Conservation (phyloP, 2,888 invertebrate species). For the Agrochola lota region DNA sequence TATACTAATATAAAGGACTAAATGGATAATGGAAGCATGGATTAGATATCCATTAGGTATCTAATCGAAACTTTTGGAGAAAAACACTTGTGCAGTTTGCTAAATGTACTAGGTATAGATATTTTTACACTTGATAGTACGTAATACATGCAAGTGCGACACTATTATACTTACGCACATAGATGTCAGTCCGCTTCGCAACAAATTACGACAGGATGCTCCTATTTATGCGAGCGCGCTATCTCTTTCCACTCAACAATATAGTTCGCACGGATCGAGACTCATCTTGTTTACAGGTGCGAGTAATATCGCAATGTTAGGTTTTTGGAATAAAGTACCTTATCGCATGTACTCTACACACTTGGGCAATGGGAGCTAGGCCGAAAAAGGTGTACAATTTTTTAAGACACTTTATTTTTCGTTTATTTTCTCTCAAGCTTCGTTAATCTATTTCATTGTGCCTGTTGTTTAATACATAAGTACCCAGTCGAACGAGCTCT, state of each 20-base stretch:
- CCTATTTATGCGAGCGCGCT: conserved; percentile 25
- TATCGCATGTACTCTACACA: neutral
- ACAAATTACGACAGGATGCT: conserved; percentile 39
- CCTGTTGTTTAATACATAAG: too few species aligned
- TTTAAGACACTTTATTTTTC: too few species aligned
- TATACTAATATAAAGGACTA: neutral
- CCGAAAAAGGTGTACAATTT: too few species aligned
- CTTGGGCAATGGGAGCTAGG: neutral
- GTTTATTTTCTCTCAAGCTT: too few species aligned
- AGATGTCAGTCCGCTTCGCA: conserved; percentile 5
- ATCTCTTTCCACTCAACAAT: conserved; percentile 34
- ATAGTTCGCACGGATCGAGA: conserved; percentile 17
- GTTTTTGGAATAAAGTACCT: neutral
- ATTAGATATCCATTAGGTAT: neutral
- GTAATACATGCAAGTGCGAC: conserved; percentile 7
- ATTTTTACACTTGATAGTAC: neutral
- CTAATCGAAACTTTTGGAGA: neutral
- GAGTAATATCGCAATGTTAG: neutral
- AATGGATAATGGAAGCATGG: neutral
- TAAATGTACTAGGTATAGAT: neutral
- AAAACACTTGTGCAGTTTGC: neutral
- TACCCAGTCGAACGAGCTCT: too few species aligned
- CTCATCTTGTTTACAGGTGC: neutral
- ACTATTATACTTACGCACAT: neutral
- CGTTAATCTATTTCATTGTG: too few species aligned